Conservation (phyloP, 2,888 invertebrate genomes). For the Neoitamus cyanurus region DNA sequence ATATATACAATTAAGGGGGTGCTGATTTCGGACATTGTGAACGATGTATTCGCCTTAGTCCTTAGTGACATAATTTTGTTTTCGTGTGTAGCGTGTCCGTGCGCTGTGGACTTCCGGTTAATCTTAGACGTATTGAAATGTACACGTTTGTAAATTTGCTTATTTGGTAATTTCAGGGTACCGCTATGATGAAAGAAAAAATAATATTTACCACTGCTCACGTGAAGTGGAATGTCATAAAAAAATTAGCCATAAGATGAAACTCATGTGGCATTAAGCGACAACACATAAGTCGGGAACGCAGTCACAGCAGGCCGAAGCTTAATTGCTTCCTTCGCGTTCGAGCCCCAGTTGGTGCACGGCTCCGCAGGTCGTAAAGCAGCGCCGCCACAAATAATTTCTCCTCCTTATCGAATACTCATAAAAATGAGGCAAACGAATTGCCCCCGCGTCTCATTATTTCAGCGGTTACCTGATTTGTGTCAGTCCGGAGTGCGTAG, state of each 20-base stretch:
- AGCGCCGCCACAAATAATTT: conserved; percentile 45
- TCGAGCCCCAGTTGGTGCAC: not conserved
- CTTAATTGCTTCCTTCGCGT: not conserved
- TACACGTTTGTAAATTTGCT: too few species aligned
- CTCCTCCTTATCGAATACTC: conserved; percentile 48
- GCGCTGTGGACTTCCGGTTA: too few species aligned
- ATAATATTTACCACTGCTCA: not conserved
- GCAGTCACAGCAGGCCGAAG: not conserved
- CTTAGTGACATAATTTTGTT: too few species aligned
- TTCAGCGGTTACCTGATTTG: not conserved
- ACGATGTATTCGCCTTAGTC: too few species aligned
- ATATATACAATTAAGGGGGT: too few species aligned
- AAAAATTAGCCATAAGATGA: not conserved
- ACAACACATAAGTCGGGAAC: not conserved
- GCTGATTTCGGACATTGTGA: too few species aligned
- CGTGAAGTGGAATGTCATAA: not conserved
- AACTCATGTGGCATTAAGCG: not conserved
- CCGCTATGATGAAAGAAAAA: too few species aligned
- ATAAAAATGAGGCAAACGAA: conserved; percentile 46
- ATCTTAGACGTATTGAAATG: too few species aligned
- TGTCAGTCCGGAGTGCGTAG: not conserved
- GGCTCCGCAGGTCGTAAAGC: not conserved
- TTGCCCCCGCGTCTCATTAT: conserved; percentile 13
- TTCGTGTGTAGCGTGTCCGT: too few species aligned
- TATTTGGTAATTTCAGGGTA: too few species aligned